phyloP scores from a whole-genome alignment of 2,797 vertebrate species.

The Enteromius anoplus region DNA sequence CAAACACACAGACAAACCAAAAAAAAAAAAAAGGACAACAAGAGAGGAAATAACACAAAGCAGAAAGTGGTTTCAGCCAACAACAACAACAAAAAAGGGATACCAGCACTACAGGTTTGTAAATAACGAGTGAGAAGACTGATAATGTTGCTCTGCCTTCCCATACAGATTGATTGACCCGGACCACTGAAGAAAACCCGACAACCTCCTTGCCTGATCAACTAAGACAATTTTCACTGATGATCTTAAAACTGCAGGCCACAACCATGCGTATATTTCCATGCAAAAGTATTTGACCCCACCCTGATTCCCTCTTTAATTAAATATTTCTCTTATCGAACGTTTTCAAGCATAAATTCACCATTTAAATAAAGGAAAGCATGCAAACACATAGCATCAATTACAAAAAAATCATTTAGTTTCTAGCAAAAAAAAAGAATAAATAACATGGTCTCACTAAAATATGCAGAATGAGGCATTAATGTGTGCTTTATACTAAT shows the following conservation, averaged over 20 bases:
- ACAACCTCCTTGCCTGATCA: slow-evolving; percentile 3
- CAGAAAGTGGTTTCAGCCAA: not conserved
- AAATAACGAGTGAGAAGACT: not conserved
- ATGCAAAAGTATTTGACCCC: slow-evolving; percentile 2
- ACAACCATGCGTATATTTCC: not conserved
- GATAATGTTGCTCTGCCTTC: not conserved
- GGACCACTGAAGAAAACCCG: not conserved
- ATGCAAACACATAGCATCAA: not conserved
- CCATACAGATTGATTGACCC: slow-evolving; percentile 19
- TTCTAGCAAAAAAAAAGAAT: too few relatives aligned
- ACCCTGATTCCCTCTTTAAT: not conserved
- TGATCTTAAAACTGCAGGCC: slow-evolving; percentile 2
- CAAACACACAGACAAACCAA: not conserved
- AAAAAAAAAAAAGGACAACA: not conserved
- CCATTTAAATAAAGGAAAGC: not conserved
- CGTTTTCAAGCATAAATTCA: not conserved
- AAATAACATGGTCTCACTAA: too few relatives aligned
- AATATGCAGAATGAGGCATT: too few relatives aligned
- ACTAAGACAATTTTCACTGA: not conserved
- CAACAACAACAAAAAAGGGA: not conserved
- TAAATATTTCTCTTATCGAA: not conserved
- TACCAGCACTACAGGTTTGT: not conserved
- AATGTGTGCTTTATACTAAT: not conserved
- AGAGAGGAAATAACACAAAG: slow-evolving; percentile 4
- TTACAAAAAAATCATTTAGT: too few relatives aligned